Percentiles rank a stretch among this genome's conserved stretches.
phyloP scores from a whole-genome alignment of 2,113 vertebrate species.

The Paramisgurnus dabryanus region DNA sequence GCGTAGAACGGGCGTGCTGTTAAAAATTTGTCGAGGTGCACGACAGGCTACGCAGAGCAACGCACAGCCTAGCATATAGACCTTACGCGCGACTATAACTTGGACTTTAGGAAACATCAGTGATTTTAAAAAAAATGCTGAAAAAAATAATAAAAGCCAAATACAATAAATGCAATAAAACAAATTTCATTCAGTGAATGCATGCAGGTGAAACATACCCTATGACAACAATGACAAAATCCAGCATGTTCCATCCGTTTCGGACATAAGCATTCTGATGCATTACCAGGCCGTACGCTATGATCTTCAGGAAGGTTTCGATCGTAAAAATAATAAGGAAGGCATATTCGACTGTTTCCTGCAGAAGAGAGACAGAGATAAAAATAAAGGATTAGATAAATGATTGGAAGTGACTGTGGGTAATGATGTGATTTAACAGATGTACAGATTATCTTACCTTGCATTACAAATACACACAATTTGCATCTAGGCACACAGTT shows the following conservation, averaged over 20 bases:
- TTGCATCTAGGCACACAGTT: too few species aligned
- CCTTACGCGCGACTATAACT: too few species aligned
- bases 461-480: too few species aligned
- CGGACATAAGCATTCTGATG: conserved; percentile 98
- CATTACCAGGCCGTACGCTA: conserved; percentile 97
- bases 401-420: not conserved
- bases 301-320: conserved; percentile 99
- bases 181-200: conserved; percentile 15
- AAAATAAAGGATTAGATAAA: not conserved
- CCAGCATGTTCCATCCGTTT: conserved; percentile 99
- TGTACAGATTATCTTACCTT: too few species aligned
- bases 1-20: too few species aligned
- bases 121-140: too few species aligned
- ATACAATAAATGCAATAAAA: conserved; percentile 1
- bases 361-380: conserved; percentile 61
- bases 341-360: conserved; percentile 99
- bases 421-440: too few species aligned
- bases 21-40: too few species aligned
- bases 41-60: too few species aligned
- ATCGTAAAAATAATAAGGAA: conserved; percentile 99
- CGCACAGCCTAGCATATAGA: too few species aligned
- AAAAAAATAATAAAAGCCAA: too few species aligned
- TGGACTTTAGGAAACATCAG: too few species aligned
- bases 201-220: conserved; percentile 81
- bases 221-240: conserved; percentile 99